Evolutionary conservation across 2,888 invertebrate genomes (phyloP).

Genomic region (Tortrix viridana): DNA sequence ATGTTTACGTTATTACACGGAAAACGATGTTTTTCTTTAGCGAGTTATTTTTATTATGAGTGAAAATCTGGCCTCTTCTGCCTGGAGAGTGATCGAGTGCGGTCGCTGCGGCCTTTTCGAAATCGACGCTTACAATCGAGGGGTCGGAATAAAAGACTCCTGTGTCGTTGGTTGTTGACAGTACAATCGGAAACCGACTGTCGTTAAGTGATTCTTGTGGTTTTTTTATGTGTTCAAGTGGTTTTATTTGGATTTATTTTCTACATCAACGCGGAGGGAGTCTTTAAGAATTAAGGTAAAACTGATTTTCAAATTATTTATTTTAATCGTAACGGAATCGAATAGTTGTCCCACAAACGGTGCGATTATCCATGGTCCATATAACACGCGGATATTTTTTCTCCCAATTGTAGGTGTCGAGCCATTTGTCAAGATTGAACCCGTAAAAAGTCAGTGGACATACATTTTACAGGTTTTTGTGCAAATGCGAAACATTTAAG

Average conservation of each 20-base stretch:
- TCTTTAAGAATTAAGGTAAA: conserved; percentile 40
- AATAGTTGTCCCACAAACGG: not conserved
- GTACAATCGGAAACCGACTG: conserved; percentile 22
- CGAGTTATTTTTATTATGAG: conserved; percentile 68
- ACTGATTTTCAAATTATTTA: too few relatives aligned
- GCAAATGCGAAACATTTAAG: not conserved
- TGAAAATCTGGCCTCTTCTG: conserved; percentile 58
- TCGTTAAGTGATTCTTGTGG: conserved; percentile 37
- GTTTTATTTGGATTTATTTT: conserved; percentile 35
- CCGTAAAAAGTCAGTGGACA: conserved; percentile 7
- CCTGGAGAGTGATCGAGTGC: conserved; percentile 41
- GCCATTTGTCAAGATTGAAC: conserved; percentile 9
- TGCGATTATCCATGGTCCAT: conserved; percentile 5
- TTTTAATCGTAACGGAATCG: not conserved
- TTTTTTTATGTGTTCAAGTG: conserved; percentile 37
- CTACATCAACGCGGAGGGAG: conserved; percentile 3
- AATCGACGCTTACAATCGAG: conserved; percentile 34
- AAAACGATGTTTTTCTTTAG: conserved; percentile 60
- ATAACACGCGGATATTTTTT: conserved; percentile 3
- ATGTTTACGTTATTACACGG: conserved; percentile 55
- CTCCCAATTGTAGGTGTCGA: conserved; percentile 5
- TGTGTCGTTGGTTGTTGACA: conserved; percentile 32
- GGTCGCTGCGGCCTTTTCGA: conserved; percentile 37
- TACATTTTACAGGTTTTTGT: not conserved
- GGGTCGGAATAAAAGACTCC: conserved; percentile 31